Evolutionary conservation across 2,888 invertebrate species (phyloP).

Genomic region (Bombyx huttoni): DNA sequence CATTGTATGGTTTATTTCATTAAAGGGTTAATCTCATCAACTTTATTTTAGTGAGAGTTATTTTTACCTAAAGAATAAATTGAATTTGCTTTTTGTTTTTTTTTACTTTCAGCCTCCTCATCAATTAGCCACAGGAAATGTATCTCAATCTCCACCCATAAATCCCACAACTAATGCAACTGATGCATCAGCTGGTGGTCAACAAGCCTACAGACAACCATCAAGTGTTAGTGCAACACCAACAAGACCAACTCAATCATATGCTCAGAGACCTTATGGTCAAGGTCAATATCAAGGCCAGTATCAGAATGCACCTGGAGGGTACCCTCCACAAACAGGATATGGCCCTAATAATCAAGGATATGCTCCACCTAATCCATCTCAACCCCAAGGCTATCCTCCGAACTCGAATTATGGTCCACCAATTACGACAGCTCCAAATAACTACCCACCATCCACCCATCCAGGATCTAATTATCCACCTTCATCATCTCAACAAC

Average conservation of each 20-base stretch:
- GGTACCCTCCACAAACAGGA: constrained; percentile 77
- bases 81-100: background rate
- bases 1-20: too few species aligned
- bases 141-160: constrained; percentile 47
- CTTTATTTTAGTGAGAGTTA: background rate
- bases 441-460: constrained; percentile 70
- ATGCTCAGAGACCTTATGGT: constrained; percentile 77
- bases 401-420: constrained; percentile 76
- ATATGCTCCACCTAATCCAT: constrained; percentile 75
- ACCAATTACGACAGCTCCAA: constrained; percentile 72
- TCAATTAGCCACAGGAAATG: constrained; percentile 68
- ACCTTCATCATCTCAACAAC: constrained; percentile 56
- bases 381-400: constrained; percentile 75
- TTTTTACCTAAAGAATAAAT: background rate
- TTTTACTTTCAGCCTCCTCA: constrained; percentile 61
- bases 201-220: constrained; percentile 62
- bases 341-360: constrained; percentile 79
- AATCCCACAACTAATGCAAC: constrained; percentile 48
- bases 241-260: constrained; percentile 77
- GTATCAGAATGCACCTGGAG: constrained; percentile 69
- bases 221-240: constrained; percentile 66
- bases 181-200: constrained; percentile 52
- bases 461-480: constrained; percentile 61
- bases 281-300: constrained; percentile 77
- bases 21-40: too few species aligned